A percentile compares a stretch with the other conserved stretches of the same genome.
These are phyloP conservation scores for Pristionchus mayeri DNA, from an alignment of 2,888 invertebrate genomes.

Conservation along the genomic window DNA sequence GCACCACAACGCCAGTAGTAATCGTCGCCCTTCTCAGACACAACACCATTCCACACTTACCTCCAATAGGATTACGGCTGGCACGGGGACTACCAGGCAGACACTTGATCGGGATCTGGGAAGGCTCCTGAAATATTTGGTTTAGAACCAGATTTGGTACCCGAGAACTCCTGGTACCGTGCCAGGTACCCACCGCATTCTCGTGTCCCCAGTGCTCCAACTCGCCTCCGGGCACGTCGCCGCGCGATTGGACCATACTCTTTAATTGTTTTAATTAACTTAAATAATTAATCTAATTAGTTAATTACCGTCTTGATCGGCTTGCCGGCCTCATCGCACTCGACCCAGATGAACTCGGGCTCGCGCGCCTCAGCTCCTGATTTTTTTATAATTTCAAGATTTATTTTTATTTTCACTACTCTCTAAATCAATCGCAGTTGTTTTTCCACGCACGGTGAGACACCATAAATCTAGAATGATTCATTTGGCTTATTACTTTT, in stretches of 20 bases:
- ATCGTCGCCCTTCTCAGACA: not conserved
- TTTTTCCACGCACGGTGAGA: too few species aligned
- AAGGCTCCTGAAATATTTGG: not conserved
- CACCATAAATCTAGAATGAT: too few species aligned
- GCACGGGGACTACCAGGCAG: constrained; percentile 4
- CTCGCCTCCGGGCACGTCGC: constrained; percentile 45
- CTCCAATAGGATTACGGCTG: constrained; percentile 7
- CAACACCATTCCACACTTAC: constrained; percentile 5
- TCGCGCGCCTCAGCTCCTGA: constrained; percentile 17
- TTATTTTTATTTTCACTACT: too few species aligned
- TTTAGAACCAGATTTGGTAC: not conserved
- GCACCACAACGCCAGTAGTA: not conserved
- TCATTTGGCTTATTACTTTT: too few species aligned
- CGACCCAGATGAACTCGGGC: constrained; percentile 67
- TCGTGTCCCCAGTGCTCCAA: constrained; percentile 42
- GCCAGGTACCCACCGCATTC: not conserved
- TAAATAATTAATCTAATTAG: not conserved
- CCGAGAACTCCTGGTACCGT: not conserved
- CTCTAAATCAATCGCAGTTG: too few species aligned
- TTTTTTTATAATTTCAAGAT: not conserved
- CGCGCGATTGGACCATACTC: constrained; percentile 38
- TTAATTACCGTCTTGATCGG: constrained; percentile 51
- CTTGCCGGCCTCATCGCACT: constrained; percentile 73
- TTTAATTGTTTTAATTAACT: not conserved
- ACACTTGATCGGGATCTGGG: constrained; percentile 6